phyloP scores from a whole-genome alignment of 1,140 invertebrate species.

The Pararge aegeria region DNA sequence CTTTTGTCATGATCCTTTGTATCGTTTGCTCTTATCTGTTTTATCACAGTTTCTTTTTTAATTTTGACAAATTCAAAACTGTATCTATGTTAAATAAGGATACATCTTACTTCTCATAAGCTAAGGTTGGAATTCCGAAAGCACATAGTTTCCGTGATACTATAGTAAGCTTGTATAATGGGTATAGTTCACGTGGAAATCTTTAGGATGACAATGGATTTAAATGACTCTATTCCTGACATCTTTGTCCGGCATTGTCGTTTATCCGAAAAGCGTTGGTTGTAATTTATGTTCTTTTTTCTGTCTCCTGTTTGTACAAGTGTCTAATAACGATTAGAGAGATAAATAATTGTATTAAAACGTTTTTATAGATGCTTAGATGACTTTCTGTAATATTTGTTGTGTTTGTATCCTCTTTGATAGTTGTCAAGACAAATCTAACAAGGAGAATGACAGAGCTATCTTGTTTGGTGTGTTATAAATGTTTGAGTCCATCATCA shows the following conservation, averaged over 20 bases:
- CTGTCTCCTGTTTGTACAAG: constrained; percentile 32
- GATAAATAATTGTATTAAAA: constrained; percentile 8
- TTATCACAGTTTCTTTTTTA: constrained; percentile 65
- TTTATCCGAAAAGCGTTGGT: constrained; percentile 43
- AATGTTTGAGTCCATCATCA: too few species aligned
- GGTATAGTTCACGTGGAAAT: constrained; percentile 45
- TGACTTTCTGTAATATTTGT: too few species aligned
- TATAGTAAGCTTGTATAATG: constrained; percentile 32
- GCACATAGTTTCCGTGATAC: constrained; percentile 20
- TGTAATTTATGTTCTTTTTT: constrained; percentile 63
- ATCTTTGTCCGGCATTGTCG: constrained; percentile 53
- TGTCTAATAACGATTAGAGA: constrained; percentile 18
- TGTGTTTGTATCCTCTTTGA: too few species aligned
- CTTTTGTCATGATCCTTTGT: constrained; percentile 70
- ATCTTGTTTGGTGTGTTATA: too few species aligned
- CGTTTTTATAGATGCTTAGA: too few species aligned
- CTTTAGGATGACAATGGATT: constrained; percentile 68
- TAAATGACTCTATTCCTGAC: constrained; percentile 72
- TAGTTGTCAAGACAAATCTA: too few species aligned
- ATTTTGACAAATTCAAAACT: constrained; percentile 32
- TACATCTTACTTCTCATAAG: constrained; percentile 3
- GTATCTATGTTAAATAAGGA: constrained; percentile 4
- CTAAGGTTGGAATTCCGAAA: constrained; percentile 38
- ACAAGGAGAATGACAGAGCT: too few species aligned
- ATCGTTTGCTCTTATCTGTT: constrained; percentile 56